Conservation (phyloP, 2,113 vertebrate genomes). For the Isurus oxyrinchus region DNA sequence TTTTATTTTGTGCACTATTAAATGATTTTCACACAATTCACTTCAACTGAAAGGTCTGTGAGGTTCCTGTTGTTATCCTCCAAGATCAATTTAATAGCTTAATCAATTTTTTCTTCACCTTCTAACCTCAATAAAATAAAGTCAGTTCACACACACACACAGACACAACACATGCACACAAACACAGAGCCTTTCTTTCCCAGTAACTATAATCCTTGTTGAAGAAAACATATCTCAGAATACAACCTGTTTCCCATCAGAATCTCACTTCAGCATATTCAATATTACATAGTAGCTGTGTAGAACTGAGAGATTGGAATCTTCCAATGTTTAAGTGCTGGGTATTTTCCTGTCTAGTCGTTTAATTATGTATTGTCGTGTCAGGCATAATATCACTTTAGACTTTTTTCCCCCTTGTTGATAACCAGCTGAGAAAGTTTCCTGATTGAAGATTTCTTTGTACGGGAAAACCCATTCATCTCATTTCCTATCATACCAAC, state of each 20-base stretch:
- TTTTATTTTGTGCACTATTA: background rate
- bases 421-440: slow-evolving; percentile 15
- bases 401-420: background rate
- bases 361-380: slow-evolving; percentile 3
- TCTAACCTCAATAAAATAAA: background rate
- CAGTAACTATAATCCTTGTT: background rate
- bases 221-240: background rate
- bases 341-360: background rate
- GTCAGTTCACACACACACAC: no score
- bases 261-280: background rate
- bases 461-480: background rate
- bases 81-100: background rate
- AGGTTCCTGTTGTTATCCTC: background rate
- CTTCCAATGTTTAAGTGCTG: background rate
- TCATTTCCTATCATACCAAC: background rate
- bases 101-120: background rate
- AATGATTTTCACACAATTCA: background rate
- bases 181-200: background rate
- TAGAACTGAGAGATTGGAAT: background rate
- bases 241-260: background rate
- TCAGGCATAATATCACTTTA: background rate
- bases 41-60: background rate
- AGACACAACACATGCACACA: no score
- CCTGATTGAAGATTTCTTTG: background rate
- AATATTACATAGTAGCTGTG: background rate